Evolutionary conservation across 2,888 invertebrate genomes (phyloP).

Genomic region (Drosophila testacea): DNA sequence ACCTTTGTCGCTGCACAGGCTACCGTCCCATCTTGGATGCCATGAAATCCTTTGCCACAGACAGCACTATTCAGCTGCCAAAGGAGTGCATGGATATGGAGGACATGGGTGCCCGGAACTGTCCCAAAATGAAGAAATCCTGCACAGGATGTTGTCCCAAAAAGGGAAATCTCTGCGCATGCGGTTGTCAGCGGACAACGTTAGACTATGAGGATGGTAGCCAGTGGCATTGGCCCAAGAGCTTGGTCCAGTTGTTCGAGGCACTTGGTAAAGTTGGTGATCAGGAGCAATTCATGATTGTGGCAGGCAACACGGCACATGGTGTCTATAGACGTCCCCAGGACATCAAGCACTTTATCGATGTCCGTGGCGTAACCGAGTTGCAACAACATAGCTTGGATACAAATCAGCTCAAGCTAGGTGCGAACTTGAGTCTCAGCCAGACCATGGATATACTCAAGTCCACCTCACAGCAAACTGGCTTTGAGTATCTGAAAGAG

Average conservation of each 20-base stretch:
- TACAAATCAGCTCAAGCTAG: conserved; percentile 70
- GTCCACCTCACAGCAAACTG: conserved; percentile 79
- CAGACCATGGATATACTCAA: conserved; percentile 85
- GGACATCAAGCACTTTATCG: conserved; percentile 87
- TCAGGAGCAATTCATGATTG: conserved; percentile 87
- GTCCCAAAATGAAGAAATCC: conserved; percentile 78
- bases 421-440: conserved; percentile 86
- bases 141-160: conserved; percentile 81
- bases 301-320: conserved; percentile 92
- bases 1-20: conserved; percentile 93
- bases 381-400: conserved; percentile 85
- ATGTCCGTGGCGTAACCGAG: conserved; percentile 87
- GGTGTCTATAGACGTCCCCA: conserved; percentile 86
- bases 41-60: conserved; percentile 90
- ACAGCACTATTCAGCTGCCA: conserved; percentile 86
- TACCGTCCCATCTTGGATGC: conserved; percentile 92
- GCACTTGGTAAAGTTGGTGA: conserved; percentile 80
- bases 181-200: conserved; percentile 67
- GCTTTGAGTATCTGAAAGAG: conserved; percentile 86
- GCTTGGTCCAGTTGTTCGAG: conserved; percentile 64
- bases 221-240: conserved; percentile 81
- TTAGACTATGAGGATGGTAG: conserved; percentile 65
- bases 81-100: conserved; percentile 86
- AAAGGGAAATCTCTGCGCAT: conserved; percentile 82
- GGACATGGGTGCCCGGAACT: conserved; percentile 79